Evolutionary conservation across 2,113 vertebrate genomes (phyloP), one percentile per base, ranked within the genome.

Genomic region (Eidolon helvum): DNA sequence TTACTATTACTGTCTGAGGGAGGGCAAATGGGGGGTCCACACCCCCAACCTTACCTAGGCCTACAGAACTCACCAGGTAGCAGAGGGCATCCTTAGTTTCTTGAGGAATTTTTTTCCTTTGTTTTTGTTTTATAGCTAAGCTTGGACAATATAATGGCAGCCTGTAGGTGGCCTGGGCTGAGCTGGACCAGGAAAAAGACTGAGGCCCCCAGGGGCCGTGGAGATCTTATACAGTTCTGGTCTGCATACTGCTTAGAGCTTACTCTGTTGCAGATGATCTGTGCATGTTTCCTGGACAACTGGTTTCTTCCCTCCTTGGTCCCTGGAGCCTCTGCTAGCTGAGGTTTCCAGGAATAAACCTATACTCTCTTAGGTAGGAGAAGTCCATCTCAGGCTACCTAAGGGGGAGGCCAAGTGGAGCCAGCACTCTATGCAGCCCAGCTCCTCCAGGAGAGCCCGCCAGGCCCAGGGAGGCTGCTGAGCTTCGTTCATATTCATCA

Each of bases 401-500:
- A 72, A 94, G 57, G 35, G 19, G 69, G 80, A 79, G 80, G 40
- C 33, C 19, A 12, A 65, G 75, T 38, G 55, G 45, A 71, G 19
- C 35, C 43, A 69, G 50, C 0, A 2, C 48, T 91, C 22, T 15
- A 1, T 57, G 26, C 61, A 91, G 48, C 40, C 43, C 30, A 30
- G 69, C 30, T 86, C 66, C 30, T 88, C 38, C 57, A 40, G 59
- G 87, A 88, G 35, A 85, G 59, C 38, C 61, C 30, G 14, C 48
- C 11, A 35, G 82, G 88, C 88, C 45, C 43, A 24, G 50, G 48
- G 61, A 95, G 72, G 45, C 91, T 94, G 93, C 88, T 0, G 72
- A 71, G 85, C 57, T 94, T 83, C 38, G 15, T 97, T 96, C 94
- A 94, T 94, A 96, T 96, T 94, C 94, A 97, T 97, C 26, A 12